Evolutionary conservation across 2,113 vertebrate species (phyloP).

Genomic region (Vidua macroura): DNA sequence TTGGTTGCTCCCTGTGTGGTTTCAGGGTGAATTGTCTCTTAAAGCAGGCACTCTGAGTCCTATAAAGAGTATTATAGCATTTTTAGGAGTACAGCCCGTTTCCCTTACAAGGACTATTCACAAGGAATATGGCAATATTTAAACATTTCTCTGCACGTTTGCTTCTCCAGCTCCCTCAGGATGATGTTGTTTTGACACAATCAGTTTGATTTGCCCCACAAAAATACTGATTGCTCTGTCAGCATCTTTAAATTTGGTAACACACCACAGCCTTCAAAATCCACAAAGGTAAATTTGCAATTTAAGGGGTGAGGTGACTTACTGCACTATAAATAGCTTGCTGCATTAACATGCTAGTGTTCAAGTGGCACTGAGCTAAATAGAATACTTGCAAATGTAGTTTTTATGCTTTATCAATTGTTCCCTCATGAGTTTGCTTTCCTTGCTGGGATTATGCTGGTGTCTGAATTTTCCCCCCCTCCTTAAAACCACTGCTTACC

Average conservation of each 20-base stretch:
- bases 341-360: background rate
- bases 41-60: background rate
- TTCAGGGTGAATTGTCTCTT: background rate
- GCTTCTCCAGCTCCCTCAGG: background rate
- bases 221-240: background rate
- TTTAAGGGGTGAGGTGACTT: constrained; percentile 2
- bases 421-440: background rate
- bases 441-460: background rate
- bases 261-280: background rate
- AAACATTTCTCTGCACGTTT: background rate
- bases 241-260: constrained; percentile 26
- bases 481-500: background rate
- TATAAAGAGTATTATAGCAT: background rate
- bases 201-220: constrained; percentile 5
- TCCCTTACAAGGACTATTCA: background rate
- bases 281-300: background rate
- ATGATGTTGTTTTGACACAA: constrained; percentile 17
- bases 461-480: background rate
- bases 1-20: background rate
- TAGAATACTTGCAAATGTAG: background rate
- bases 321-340: background rate
- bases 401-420: constrained; percentile 11
- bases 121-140: background rate
- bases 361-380: background rate
- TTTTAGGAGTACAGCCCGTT: background rate